Percentiles rank a stretch among this genome's conserved stretches.
Conservation (phyloP, 1,140 invertebrate genomes). For the Caenorhabditis inopinata region DNA sequence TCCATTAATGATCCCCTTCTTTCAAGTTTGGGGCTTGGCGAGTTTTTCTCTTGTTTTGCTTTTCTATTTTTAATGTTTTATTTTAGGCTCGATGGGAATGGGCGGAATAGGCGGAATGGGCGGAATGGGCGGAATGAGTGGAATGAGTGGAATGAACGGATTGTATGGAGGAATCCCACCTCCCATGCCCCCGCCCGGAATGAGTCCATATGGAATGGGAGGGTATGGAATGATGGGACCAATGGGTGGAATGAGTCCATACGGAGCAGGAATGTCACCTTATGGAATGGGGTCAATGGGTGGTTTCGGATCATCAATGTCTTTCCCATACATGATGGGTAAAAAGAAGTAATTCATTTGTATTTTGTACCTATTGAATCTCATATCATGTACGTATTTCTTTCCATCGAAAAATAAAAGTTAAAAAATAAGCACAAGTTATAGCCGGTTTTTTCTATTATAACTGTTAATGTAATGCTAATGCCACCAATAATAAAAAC, state of each 20-base stretch:
- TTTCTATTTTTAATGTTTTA: too few relatives aligned
- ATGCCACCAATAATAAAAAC: constrained; percentile 17
- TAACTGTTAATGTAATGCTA: background rate
- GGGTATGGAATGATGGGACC: constrained; percentile 11
- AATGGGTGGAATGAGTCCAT: constrained; percentile 19
- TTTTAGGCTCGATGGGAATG: constrained; percentile 15
- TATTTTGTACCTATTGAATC: background rate
- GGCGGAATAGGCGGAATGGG: background rate
- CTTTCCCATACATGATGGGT: constrained; percentile 22
- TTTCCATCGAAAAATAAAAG: background rate
- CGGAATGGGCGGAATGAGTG: background rate
- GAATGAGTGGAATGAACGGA: constrained; percentile 14
- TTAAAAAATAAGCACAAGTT: too few relatives aligned
- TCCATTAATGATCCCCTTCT: constrained; percentile 1
- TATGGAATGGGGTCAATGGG: constrained; percentile 11
- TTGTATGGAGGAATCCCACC: constrained; percentile 12
- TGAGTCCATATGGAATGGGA: constrained; percentile 24
- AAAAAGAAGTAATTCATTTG: background rate
- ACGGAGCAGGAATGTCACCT: background rate
- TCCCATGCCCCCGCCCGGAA: constrained; percentile 20
- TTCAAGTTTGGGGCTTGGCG: background rate
- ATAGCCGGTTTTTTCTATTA: background rate
- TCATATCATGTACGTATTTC: constrained; percentile 18
- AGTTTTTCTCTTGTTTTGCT: background rate
- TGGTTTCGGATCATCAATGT: background rate